Evolutionary conservation across 2,113 vertebrate species (phyloP).

Genomic region (Herpetotheres cachinnans): DNA sequence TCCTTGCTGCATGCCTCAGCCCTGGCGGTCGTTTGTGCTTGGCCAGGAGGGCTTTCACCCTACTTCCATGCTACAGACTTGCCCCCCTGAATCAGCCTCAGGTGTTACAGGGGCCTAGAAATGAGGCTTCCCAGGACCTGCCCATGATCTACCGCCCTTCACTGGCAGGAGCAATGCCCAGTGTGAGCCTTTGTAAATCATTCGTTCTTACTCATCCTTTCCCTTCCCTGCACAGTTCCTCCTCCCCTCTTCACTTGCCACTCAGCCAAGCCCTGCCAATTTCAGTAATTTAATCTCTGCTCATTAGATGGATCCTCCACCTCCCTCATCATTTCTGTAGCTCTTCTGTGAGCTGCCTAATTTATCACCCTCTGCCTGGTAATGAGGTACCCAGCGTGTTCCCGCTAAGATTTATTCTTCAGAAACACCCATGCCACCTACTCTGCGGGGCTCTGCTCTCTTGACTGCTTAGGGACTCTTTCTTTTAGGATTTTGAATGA

Average conservation of each 20-base stretch:
- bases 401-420: slow-evolving; percentile 15
- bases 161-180: neutral
- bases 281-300: slow-evolving; percentile 46
- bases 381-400: slow-evolving; percentile 9
- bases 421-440: slow-evolving; percentile 22
- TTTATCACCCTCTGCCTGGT: slow-evolving; percentile 52
- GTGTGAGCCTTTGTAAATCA: neutral
- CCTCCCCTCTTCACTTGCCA: neutral
- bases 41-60: neutral
- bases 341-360: slow-evolving; percentile 49
- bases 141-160: neutral
- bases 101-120: neutral
- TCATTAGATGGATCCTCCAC: slow-evolving; percentile 55
- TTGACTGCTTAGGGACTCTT: neutral
- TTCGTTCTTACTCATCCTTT: neutral
- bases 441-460: neutral
- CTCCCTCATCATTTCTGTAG: slow-evolving; percentile 54
- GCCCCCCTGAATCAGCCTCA: too few species aligned
- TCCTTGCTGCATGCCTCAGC: accelerated
- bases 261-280: slow-evolving; percentile 29
- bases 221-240: neutral
- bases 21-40: neutral
- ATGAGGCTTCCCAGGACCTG: neutral
- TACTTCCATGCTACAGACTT: neutral
- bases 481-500: neutral